A percentile compares a stretch with the other conserved stretches of the same genome.
These are phyloP conservation scores for Saimiri boliviensis DNA, from an alignment of 2,113 vertebrate species.

Conservation along the genomic window DNA sequence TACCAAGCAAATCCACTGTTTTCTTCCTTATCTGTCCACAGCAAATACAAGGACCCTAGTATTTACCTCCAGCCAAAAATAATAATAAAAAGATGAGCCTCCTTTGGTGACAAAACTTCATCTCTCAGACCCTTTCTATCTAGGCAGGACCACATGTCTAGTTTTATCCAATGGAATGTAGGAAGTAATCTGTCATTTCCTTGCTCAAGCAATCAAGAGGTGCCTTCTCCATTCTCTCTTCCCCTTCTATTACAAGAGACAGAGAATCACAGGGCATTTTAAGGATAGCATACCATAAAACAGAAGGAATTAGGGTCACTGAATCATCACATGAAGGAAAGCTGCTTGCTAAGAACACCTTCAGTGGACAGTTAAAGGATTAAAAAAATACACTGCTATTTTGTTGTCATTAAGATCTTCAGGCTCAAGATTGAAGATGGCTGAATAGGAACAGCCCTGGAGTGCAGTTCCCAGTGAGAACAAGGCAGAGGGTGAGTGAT, in stretches of 20 bases:
- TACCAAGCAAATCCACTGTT: not conserved
- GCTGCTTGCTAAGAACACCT: not conserved
- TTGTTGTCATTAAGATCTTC: slow-evolving; percentile 11
- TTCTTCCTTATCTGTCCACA: not conserved
- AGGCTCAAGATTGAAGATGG: not conserved
- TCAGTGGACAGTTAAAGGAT: not conserved
- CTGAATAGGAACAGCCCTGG: too few relatives aligned
- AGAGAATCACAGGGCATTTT: not conserved
- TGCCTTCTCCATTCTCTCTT: not conserved
- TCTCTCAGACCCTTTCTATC: not conserved
- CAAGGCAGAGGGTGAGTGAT: too few relatives aligned
- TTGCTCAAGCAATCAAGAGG: not conserved
- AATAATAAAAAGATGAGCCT: not conserved
- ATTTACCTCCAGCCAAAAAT: not conserved
- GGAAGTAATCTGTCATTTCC: not conserved
- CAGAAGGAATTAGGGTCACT: not conserved
- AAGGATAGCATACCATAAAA: not conserved
- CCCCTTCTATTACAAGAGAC: not conserved
- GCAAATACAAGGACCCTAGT: not conserved
- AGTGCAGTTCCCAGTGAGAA: too few relatives aligned
- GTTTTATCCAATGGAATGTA: not conserved
- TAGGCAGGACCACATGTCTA: not conserved
- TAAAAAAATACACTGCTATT: slow-evolving; percentile 6
- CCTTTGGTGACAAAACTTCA: not conserved
- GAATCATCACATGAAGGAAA: not conserved